phyloP scores from a whole-genome alignment of 2,888 invertebrate genomes.

The Sphinx pinastri region DNA sequence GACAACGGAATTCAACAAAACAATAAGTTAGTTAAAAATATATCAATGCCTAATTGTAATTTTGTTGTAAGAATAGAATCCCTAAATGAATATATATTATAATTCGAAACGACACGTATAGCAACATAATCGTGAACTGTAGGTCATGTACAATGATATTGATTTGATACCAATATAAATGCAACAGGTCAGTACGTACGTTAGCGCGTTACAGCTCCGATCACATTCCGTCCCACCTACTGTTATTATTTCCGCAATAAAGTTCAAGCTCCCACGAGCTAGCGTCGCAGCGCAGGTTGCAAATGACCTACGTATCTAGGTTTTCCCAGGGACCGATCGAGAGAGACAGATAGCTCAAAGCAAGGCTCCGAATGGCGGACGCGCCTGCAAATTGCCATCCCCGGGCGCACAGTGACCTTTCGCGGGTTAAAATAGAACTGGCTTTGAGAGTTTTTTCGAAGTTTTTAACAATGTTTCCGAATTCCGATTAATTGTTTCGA shows the following conservation, averaged over 20 bases:
- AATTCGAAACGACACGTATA: neutral
- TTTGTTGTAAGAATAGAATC: neutral
- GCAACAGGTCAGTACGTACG: constrained; percentile 44
- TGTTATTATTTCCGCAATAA: constrained; percentile 49
- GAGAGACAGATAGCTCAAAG: constrained; percentile 63
- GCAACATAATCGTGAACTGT: neutral
- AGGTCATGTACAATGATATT: constrained; percentile 35
- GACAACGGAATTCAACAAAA: neutral
- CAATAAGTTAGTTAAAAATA: neutral
- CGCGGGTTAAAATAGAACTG: constrained; percentile 17
- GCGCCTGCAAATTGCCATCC: constrained; percentile 14
- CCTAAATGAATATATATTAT: neutral
- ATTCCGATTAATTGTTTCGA: neutral
- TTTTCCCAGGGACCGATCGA: constrained; percentile 68
- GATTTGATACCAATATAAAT: constrained; percentile 45
- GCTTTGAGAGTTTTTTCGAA: neutral
- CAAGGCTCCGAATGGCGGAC: constrained; percentile 9
- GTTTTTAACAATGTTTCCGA: constrained; percentile 2
- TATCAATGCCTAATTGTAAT: neutral
- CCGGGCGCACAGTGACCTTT: constrained; percentile 21
- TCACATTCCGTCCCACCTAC: constrained; percentile 11
- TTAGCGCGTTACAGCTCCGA: neutral
- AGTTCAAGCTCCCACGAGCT: constrained; percentile 52
- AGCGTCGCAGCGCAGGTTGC: constrained; percentile 44
- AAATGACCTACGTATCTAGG: constrained; percentile 62